Evolutionary conservation across 2,113 vertebrate genomes (phyloP).

Genomic region (Bufo gargarizans): DNA sequence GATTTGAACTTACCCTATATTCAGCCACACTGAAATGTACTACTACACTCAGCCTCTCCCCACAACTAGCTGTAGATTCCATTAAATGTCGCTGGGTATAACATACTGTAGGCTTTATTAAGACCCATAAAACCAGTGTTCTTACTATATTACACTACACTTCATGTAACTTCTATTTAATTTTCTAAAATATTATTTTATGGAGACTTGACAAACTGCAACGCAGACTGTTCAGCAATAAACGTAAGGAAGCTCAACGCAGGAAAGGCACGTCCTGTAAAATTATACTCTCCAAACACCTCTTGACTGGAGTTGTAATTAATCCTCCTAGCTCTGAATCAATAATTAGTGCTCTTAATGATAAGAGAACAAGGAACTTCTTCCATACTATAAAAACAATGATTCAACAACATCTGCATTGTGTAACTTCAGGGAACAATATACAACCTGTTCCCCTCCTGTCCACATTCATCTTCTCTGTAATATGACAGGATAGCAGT

Average conservation of each 20-base stretch:
- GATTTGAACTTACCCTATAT: too few relatives aligned
- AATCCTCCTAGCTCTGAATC: constrained; percentile 31
- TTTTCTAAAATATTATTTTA: constrained; percentile 4
- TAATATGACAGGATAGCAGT: constrained; percentile 29
- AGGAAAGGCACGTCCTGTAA: constrained; percentile 34
- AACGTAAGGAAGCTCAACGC: constrained; percentile 31
- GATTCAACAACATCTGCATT: constrained; percentile 46
- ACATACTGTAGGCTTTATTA: neutral
- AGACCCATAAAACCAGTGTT: neutral
- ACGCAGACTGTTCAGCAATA: constrained; percentile 19
- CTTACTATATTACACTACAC: neutral
- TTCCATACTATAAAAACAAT: constrained; percentile 46
- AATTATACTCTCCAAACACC: constrained; percentile 53
- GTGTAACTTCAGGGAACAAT: constrained; percentile 41
- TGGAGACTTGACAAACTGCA: constrained; percentile 37
- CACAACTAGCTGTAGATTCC: too few relatives aligned
- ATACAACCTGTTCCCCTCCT: constrained; percentile 52
- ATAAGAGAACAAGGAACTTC: constrained; percentile 33
- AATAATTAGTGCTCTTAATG: constrained; percentile 52
- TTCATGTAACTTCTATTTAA: neutral
- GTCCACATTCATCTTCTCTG: constrained; percentile 23
- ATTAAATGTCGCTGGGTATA: too few relatives aligned
- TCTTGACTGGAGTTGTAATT: constrained; percentile 43
- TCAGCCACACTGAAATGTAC: too few relatives aligned
- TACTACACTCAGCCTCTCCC: too few relatives aligned